phyloP scores from a whole-genome alignment of 1,140 invertebrate species.

The Araneus ventricosus region DNA sequence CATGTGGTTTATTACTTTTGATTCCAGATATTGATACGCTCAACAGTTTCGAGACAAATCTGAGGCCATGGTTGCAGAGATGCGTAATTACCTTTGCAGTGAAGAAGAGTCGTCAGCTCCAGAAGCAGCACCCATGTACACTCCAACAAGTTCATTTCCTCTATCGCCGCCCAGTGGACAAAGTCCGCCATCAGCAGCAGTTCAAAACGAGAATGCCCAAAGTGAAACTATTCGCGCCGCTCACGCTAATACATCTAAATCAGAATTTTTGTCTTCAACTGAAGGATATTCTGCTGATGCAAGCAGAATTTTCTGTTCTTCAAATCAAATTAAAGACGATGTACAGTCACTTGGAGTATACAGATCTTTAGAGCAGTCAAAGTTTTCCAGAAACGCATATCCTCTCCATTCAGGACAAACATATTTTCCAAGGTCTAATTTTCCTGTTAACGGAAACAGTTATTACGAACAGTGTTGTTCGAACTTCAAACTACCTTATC shows the following conservation, averaged over 20 bases:
- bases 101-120: constrained; percentile 1
- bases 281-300: not conserved
- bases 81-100: constrained; percentile 11
- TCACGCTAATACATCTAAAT: not conserved
- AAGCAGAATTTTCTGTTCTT: not conserved
- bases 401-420: not conserved
- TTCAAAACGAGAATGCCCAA: not conserved
- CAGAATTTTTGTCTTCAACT: not conserved
- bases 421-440: not conserved
- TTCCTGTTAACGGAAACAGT: not conserved
- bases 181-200: not conserved
- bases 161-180: constrained; percentile 35
- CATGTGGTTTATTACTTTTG: not conserved
- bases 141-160: constrained; percentile 31
- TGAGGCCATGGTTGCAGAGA: constrained; percentile 57
- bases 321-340: not conserved
- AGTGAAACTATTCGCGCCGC: not conserved
- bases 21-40: not conserved
- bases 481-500: not conserved
- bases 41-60: not conserved
- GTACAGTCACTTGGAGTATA: not conserved
- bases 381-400: not conserved
- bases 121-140: constrained; percentile 60
- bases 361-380: not conserved
- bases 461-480: constrained; percentile 26